Percentiles rank a stretch among this genome's conserved stretches.
Evolutionary conservation across 2,888 invertebrate genomes (phyloP).

Genomic region (Oxyteleia sp.): DNA sequence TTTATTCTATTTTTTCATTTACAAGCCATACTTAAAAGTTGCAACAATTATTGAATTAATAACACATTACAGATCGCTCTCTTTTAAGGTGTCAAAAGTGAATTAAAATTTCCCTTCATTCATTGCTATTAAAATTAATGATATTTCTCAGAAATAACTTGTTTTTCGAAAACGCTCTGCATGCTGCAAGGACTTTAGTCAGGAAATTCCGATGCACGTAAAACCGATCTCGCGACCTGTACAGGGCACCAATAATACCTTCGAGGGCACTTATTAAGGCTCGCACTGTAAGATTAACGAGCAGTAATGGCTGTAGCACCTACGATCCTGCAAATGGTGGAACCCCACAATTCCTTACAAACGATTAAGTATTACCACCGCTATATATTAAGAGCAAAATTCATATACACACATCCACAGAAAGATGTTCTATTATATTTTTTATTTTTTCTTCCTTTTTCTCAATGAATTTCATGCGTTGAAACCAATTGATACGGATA

Average conservation of each 20-base stretch:
- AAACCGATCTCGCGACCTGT: conserved; percentile 71
- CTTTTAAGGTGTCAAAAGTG: conserved; percentile 25
- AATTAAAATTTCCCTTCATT: conserved; percentile 30
- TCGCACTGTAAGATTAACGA: conserved; percentile 81
- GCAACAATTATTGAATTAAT: conserved; percentile 26
- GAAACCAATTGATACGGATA: conserved; percentile 36
- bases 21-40: too few relatives aligned
- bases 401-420: conserved; percentile 32
- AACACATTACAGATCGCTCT: conserved; percentile 7
- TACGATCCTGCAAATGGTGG: conserved; percentile 74
- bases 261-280: conserved; percentile 81
- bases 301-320: conserved; percentile 81
- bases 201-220: conserved; percentile 68
- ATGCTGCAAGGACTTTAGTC: conserved; percentile 52
- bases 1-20: too few relatives aligned
- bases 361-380: conserved; percentile 69
- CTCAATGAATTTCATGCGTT: conserved; percentile 9
- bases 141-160: conserved; percentile 54
- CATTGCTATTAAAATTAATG: conserved; percentile 57
- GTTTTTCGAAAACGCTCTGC: conserved; percentile 62
- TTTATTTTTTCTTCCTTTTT: conserved; percentile 27
- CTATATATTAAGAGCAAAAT: conserved; percentile 60
- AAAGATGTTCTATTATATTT: conserved; percentile 43
- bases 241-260: conserved; percentile 74
- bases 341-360: conserved; percentile 64